Evolutionary conservation across 1,140 invertebrate species (phyloP), one percentile per base, ranked within the genome.

Genomic region (Pogonus chalceus): DNA sequence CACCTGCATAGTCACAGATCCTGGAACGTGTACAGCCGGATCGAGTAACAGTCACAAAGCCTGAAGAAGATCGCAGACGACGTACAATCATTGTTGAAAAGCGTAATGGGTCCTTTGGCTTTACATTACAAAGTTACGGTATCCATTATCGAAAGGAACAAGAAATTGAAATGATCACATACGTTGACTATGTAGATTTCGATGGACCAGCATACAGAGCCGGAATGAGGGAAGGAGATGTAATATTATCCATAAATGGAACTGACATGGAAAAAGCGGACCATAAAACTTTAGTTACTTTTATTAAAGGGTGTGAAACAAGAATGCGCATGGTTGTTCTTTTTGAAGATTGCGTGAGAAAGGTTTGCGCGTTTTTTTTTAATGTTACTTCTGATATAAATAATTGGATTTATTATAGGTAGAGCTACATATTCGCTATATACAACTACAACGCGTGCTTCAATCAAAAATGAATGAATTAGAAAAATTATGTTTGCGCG

Each of bases 151-250:
- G 93, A 65, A 84, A 87, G 67, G 91, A 92, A 56, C 81, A 84
- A 61, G 86, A 90, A 65, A 86, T 91, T 52, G 92, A 95, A 69
- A 90, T 96, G 75, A 92, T 96, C 20, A 95, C 92, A 0, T 96
- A 96, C 64, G 92, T 96, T 21, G 92, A 96, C 68, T 93, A 92
- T 64, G 90, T 96, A n/a, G 92, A 94, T 60, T 84, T 87, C 53
- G 87, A 92, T 53, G 91, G 92, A 0, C 85, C 92, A 3, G 92
- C 92, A 0, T 90, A 88, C 57, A 79, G 83, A 56, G 88, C 92
- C 0, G 92, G 93, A 0, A 93, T 96, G 89, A 77, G 90, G 1
- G 88, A 92, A 71, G 92, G 92, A 35, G 93, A 96, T 70, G 91
- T 96, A 1, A 95, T 96, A 58, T 72, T 96, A 14, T 92, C 92